Percentiles rank a stretch among this genome's conserved stretches.
Evolutionary conservation across 1,140 invertebrate genomes (phyloP).

Genomic region (Drosophila setifemur): DNA sequence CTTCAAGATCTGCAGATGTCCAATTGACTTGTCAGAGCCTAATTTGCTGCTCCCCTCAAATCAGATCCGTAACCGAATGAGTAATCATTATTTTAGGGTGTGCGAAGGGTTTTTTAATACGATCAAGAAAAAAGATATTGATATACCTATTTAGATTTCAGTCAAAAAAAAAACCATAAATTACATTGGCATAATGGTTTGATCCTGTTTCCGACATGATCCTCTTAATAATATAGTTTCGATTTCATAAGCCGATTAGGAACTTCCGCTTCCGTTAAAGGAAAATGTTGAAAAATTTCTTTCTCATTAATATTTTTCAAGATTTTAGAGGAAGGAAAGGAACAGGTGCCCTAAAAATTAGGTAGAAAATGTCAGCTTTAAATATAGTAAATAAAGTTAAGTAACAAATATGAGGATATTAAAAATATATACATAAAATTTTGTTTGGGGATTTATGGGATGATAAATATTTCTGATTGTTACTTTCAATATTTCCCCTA

Average conservation of each 20-base stretch:
- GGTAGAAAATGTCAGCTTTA: too few species aligned
- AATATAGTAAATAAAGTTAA: too few species aligned
- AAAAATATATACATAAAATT: too few species aligned
- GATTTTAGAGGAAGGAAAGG: background rate
- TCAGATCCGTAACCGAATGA: conserved; percentile 27
- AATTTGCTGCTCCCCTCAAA: conserved; percentile 29
- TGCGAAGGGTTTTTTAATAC: too few species aligned
- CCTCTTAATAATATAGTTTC: background rate
- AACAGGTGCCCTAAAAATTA: too few species aligned
- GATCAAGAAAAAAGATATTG: too few species aligned
- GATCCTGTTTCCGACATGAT: background rate
- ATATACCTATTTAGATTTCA: too few species aligned
- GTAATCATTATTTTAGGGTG: conserved; percentile 18
- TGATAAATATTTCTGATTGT: too few species aligned
- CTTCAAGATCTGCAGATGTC: conserved; percentile 31
- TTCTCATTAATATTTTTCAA: background rate
- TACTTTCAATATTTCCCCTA: too few species aligned
- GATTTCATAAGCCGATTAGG: conserved; percentile 11
- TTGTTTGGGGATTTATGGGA: too few species aligned
- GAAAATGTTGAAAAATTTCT: background rate
- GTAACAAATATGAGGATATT: too few species aligned
- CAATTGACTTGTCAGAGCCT: conserved; percentile 67
- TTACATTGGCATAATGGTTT: background rate
- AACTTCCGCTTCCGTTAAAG: conserved; percentile 26
- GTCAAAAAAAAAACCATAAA: too few species aligned